These are phyloP conservation scores for Piprites chloris DNA, from an alignment of 2,113 vertebrate genomes.

Conservation along the genomic window DNA sequence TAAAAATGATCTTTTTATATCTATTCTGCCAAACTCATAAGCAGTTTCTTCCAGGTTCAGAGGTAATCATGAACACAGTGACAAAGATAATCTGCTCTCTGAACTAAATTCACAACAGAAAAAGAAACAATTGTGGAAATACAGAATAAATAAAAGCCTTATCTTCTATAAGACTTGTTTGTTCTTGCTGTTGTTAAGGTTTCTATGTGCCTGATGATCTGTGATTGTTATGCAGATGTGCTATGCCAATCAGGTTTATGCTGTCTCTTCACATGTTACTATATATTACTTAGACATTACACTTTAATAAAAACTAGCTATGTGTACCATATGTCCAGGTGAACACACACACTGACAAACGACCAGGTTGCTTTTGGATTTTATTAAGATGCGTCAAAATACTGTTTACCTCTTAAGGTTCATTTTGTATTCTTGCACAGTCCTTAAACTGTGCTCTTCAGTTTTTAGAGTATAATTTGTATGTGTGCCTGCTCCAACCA, in stretches of 20 bases:
- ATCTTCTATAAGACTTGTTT: background rate
- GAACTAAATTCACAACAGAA: background rate
- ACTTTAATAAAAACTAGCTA: background rate
- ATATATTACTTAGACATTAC: background rate
- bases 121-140: background rate
- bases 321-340: background rate
- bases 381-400: background rate
- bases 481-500: background rate
- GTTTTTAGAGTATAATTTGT: background rate
- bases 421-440: background rate
- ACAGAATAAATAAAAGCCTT: background rate
- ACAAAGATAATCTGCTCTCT: background rate
- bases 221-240: background rate
- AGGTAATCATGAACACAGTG: background rate
- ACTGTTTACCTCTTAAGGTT: background rate
- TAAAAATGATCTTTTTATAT: background rate
- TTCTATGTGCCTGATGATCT: background rate
- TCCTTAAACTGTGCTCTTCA: background rate
- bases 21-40: background rate
- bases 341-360: rapidly evolving
- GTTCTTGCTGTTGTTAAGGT: background rate
- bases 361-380: background rate
- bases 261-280: background rate
- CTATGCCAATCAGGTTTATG: background rate
- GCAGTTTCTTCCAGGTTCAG: background rate